These are phyloP conservation scores for Xiphophorus maculatus DNA, from an alignment of 2,113 vertebrate genomes.

Conservation along the genomic window DNA sequence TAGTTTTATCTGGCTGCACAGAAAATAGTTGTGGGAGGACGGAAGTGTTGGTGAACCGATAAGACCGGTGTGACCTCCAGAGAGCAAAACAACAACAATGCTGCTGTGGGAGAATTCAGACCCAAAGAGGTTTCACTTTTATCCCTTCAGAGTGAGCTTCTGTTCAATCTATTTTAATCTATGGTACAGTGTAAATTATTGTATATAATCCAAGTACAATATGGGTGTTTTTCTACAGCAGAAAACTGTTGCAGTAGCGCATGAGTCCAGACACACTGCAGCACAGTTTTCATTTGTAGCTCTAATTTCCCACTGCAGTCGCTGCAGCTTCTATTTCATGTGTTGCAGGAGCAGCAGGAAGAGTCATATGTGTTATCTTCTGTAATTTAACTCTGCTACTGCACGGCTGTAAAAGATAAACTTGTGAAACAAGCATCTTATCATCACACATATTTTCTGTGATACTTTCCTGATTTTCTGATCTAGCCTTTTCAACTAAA, in stretches of 20 bases:
- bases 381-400: background rate
- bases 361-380: background rate
- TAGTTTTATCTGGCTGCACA: conserved; percentile 9
- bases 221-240: background rate
- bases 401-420: background rate
- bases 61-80: conserved; percentile 52
- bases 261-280: background rate
- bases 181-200: background rate
- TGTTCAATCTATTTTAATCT: background rate
- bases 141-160: too few relatives aligned
- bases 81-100: conserved; percentile 34
- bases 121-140: background rate
- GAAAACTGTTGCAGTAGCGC: background rate
- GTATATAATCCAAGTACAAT: background rate
- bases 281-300: background rate
- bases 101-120: conserved; percentile 31
- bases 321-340: background rate
- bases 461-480: background rate
- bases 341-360: background rate
- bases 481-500: background rate
- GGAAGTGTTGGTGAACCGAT: conserved; percentile 55
- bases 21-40: conserved; percentile 23
- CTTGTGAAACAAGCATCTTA: background rate
- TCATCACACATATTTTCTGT: too few relatives aligned
- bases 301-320: background rate